Evolutionary conservation across 2,888 invertebrate genomes (phyloP).

Genomic region (Acheta domesticus): DNA sequence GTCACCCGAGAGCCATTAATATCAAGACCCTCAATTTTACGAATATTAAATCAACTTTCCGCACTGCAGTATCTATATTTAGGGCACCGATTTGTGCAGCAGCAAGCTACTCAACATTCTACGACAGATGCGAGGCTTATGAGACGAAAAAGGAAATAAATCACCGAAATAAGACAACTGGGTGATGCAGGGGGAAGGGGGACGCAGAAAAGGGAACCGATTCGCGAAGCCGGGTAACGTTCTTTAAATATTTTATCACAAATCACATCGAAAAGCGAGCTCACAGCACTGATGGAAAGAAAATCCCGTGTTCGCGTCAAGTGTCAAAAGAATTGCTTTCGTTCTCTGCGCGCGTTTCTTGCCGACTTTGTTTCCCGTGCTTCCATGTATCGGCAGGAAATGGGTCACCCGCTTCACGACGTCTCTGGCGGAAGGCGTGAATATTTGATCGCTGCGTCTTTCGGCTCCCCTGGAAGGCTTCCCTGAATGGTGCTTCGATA

Average conservation of each 20-base stretch:
- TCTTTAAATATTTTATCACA: constrained; percentile 10
- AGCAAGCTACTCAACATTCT: neutral
- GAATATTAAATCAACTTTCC: too few species aligned
- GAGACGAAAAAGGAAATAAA: neutral
- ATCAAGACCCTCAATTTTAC: too few species aligned
- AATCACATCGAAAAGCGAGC: neutral
- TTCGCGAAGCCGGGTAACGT: neutral
- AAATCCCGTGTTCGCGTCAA: constrained; percentile 7
- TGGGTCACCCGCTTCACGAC: neutral
- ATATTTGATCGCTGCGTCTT: constrained; percentile 4
- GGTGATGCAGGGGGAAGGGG: neutral
- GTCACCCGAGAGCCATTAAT: too few species aligned
- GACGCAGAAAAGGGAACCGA: neutral
- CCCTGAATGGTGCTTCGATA: too few species aligned
- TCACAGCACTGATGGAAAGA: neutral
- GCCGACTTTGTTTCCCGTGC: neutral
- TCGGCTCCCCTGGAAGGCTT: neutral
- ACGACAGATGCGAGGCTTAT: neutral
- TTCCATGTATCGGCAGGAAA: constrained; percentile 6
- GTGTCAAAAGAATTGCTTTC: constrained; percentile 1
- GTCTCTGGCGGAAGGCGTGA: neutral
- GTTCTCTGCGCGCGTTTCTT: neutral
- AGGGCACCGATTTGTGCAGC: too few species aligned
- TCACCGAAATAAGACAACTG: neutral
- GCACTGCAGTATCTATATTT: too few species aligned